Percentiles rank a stretch among this genome's conserved stretches.
These are phyloP conservation scores for Pelecanoides urinatrix DNA, from an alignment of 2,113 vertebrate species.

Conservation along the genomic window DNA sequence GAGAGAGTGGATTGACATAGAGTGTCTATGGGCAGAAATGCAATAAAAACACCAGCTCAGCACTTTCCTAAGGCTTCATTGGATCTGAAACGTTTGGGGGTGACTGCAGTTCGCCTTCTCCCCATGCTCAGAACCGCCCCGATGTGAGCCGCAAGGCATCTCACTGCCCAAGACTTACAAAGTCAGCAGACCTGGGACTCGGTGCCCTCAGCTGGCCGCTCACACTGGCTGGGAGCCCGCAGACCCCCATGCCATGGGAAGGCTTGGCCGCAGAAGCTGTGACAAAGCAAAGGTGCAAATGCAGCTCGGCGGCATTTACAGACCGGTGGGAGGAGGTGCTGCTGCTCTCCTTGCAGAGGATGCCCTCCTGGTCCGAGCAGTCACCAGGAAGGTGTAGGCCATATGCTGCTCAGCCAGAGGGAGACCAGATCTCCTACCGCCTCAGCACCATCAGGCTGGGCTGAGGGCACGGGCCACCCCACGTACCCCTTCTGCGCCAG, in stretches of 20 bases:
- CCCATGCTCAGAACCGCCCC: accelerated
- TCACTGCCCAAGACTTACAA: accelerated
- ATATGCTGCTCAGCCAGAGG: neutral
- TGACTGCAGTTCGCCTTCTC: neutral
- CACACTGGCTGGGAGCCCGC: neutral
- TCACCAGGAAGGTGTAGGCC: neutral
- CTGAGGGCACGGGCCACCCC: neutral
- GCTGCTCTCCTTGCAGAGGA: neutral
- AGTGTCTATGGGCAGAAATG: neutral
- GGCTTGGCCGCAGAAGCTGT: accelerated
- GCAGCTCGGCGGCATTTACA: accelerated
- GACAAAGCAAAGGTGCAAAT: neutral
- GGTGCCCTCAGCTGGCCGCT: neutral
- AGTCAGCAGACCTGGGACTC: neutral
- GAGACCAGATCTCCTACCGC: neutral
- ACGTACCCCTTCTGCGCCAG: accelerated
- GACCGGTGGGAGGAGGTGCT: neutral
- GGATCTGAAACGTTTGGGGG: neutral
- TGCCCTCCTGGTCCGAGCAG: neutral
- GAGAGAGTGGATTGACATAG: neutral
- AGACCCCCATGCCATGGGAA: neutral
- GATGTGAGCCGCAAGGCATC: accelerated
- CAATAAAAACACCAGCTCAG: neutral
- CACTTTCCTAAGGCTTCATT: neutral
- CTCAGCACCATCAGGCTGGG: neutral